Conservation (phyloP, 2,888 invertebrate genomes). For the Archips crataeganus region DNA sequence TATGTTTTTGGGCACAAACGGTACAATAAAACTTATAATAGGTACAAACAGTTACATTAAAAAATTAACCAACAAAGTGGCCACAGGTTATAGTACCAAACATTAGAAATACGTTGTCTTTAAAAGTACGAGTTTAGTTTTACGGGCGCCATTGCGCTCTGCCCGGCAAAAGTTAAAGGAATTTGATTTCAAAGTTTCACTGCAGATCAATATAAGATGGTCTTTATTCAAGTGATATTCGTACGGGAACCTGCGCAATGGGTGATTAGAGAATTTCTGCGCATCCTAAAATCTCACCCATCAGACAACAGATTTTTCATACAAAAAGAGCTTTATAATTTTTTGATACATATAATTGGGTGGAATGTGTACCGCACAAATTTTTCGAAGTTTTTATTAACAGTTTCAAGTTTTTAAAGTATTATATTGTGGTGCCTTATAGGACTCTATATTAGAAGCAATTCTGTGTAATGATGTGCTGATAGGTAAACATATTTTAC, state of each 20-base stretch:
- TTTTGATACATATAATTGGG: neutral
- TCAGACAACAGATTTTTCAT: conserved; percentile 49
- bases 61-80: too few relatives aligned
- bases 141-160: neutral
- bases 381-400: conserved; percentile 42
- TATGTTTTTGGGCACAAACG: too few relatives aligned
- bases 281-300: conserved; percentile 56
- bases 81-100: too few relatives aligned
- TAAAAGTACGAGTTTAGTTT: neutral
- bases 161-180: neutral
- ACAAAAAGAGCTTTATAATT: neutral
- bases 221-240: conserved; percentile 51
- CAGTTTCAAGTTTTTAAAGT: conserved; percentile 15
- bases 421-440: conserved; percentile 43
- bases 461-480: conserved; percentile 18
- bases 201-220: neutral
- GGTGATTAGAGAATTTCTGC: conserved; percentile 47
- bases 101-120: neutral
- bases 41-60: too few relatives aligned
- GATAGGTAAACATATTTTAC: conserved; percentile 22
- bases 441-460: conserved; percentile 27
- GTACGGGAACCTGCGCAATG: conserved; percentile 58
- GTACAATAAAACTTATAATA: too few relatives aligned
- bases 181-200: neutral
- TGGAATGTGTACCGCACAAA: conserved; percentile 21